phyloP scores from a whole-genome alignment of 2,113 vertebrate genomes.

The Lophius piscatorius region DNA sequence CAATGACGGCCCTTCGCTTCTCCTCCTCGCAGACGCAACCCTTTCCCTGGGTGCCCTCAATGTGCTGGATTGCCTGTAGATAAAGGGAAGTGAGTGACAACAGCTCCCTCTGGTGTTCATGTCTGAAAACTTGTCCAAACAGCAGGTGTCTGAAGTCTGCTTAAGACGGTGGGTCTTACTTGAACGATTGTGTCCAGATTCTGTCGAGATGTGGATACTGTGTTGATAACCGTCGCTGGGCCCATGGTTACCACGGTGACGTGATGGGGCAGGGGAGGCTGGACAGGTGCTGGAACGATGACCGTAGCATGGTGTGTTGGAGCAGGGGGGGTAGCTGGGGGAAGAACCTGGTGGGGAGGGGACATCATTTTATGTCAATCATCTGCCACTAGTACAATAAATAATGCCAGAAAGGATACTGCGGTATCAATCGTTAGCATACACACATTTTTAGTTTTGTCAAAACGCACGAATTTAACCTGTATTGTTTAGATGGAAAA shows the following conservation, averaged over 20 bases:
- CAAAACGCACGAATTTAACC: too few relatives aligned
- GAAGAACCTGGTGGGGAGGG: slow-evolving; percentile 80
- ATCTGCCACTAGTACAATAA: background rate
- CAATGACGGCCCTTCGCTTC: slow-evolving; percentile 90
- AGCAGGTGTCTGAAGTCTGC: background rate
- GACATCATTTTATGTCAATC: too few relatives aligned
- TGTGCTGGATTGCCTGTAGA: slow-evolving; percentile 97
- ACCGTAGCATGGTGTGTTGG: slow-evolving; percentile 96
- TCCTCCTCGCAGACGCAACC: slow-evolving; percentile 86
- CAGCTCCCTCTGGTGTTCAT: slow-evolving; percentile 52
- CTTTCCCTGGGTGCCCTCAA: slow-evolving; percentile 94
- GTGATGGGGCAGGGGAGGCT: slow-evolving; percentile 87
- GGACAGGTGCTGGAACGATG: slow-evolving; percentile 91
- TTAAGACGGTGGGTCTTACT: slow-evolving; percentile 70
- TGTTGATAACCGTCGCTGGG: slow-evolving; percentile 93
- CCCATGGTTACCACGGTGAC: slow-evolving; percentile 98
- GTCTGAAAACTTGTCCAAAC: background rate
- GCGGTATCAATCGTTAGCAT: too few relatives aligned
- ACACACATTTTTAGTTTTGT: too few relatives aligned
- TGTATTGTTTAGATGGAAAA: too few relatives aligned
- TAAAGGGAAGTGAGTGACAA: background rate
- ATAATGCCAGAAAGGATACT: too few relatives aligned
- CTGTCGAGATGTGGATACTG: slow-evolving; percentile 94
- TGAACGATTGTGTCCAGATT: slow-evolving; percentile 99
- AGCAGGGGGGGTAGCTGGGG: slow-evolving; percentile 84